Evolutionary conservation across 2,113 vertebrate species (phyloP), one percentile per base, ranked within the genome.

Genomic region (Oceanodroma tethys): DNA sequence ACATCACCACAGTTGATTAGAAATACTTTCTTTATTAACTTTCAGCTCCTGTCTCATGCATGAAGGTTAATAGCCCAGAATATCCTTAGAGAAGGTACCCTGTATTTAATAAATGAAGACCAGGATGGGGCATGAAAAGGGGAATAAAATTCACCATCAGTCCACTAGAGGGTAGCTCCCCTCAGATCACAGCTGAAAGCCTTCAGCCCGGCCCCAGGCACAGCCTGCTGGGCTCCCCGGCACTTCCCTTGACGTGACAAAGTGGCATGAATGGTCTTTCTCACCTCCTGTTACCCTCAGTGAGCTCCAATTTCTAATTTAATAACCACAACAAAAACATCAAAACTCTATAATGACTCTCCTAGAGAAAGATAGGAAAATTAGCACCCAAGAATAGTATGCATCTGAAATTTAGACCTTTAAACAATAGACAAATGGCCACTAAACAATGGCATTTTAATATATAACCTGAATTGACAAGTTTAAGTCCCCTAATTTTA

Each of bases 81-180:
- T 90, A 90, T 91, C 76, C 75, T 75, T 93, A 34, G 87, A 81
- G 89, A 85, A 89, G 68, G 90, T 62, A 90, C 83, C 47, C 71
- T 45, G 20, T 79, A 58, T 95, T 95, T 94, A 95, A 82, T 76
- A 93, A 93, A 86, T 36, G 83, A 81, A 59, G 80, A 36, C 27
- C 11, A 16, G 75, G 6, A 42, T 27, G 83, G 76, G 47, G 75
- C 70, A 50, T 38, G 70, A 47, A 27, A 90, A 91, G 70, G 81
- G 58, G 65, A 86, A 67, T 91, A 94, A 94, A 94, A 85, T 98
- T 96, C 97, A 40, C 53, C 26, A 29, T 94, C 59, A 52, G 83
- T 82, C 98, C 98, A 60, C 98, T 98, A 98, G 98, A 98, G 98
- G 98, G 98, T 86, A 82, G 88, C 93, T 82, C 66, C 81, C 72